phyloP scores from a whole-genome alignment of 2,888 invertebrate species.

The Macrophya annulata region DNA sequence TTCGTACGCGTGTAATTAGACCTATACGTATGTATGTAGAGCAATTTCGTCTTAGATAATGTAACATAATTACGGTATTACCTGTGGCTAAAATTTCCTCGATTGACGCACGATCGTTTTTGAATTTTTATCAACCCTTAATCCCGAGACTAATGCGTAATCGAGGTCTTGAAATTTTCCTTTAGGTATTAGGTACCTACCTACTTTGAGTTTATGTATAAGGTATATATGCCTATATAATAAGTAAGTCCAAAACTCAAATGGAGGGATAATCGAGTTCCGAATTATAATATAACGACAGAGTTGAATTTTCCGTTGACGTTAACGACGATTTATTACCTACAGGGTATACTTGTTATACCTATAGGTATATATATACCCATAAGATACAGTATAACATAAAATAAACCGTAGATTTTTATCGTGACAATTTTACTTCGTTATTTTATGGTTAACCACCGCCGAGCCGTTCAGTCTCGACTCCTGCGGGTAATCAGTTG shows the following conservation, averaged over 20 bases:
- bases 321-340: constrained; percentile 18
- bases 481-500: constrained; percentile 33
- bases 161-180: not conserved
- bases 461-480: not conserved
- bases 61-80: not conserved
- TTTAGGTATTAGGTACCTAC: not conserved
- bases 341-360: too few relatives aligned
- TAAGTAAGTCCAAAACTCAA: not conserved
- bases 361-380: too few relatives aligned
- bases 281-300: constrained; percentile 3
- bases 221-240: not conserved
- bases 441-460: constrained; percentile 10
- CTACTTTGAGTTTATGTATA: not conserved
- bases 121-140: not conserved
- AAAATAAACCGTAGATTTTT: constrained; percentile 32
- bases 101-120: not conserved
- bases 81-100: not conserved
- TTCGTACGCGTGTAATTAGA: constrained; percentile 43
- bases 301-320: not conserved
- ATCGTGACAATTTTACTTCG: constrained; percentile 26
- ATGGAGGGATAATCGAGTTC: not conserved
- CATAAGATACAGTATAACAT: not conserved
- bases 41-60: not conserved
- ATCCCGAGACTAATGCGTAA: not conserved
- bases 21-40: not conserved